These are phyloP conservation scores for Erithacus rubecula DNA, from an alignment of 2,797 vertebrate species.

Conservation along the genomic window DNA sequence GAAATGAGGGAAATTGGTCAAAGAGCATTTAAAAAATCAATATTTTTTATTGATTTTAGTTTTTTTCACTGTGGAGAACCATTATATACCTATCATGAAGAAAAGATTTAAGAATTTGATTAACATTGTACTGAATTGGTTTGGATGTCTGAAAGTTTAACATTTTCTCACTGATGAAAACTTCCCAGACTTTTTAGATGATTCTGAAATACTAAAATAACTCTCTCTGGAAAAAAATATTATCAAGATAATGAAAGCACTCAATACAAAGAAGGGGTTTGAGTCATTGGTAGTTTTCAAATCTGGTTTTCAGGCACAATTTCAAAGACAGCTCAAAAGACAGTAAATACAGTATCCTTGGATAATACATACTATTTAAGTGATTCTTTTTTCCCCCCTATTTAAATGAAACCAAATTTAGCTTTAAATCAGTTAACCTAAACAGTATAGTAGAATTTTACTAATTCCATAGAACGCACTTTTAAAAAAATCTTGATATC, in stretches of 20 bases:
- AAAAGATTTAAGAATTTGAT: not conserved
- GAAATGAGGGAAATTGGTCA: not conserved
- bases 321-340: not conserved
- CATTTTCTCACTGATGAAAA: not conserved
- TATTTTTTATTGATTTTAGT: not conserved
- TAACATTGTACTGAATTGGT: not conserved
- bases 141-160: not conserved
- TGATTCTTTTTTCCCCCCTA: rapidly evolving
- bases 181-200: not conserved
- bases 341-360: not conserved
- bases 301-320: not conserved
- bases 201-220: not conserved
- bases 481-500: not conserved
- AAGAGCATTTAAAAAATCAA: not conserved
- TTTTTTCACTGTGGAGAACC: not conserved
- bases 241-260: not conserved
- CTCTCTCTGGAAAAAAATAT: not conserved
- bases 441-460: not conserved
- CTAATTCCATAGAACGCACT: not conserved
- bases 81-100: not conserved
- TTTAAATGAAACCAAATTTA: not conserved
- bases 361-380: not conserved
- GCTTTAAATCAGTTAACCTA: not conserved
- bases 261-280: not conserved
- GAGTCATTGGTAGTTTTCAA: not conserved